Percentiles rank a stretch among this genome's conserved stretches.
These are phyloP conservation scores for Mycetomoellerius zeteki DNA, from an alignment of 1,140 invertebrate genomes.

Conservation along the genomic window DNA sequence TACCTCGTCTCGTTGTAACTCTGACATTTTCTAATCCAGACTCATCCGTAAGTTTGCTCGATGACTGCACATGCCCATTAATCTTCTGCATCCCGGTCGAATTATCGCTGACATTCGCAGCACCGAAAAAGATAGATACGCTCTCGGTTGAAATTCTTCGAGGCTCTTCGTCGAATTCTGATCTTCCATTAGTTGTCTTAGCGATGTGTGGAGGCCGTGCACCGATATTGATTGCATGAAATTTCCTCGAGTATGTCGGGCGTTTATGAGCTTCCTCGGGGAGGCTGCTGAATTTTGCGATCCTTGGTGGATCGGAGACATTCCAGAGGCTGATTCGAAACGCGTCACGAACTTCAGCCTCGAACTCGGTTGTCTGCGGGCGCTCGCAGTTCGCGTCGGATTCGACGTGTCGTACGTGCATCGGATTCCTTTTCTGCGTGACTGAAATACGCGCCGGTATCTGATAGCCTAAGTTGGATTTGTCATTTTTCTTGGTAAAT, in stretches of 20 bases:
- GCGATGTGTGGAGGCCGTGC: neutral
- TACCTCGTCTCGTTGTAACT: neutral
- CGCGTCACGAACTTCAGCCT: conserved; percentile 5
- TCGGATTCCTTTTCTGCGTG: conserved; percentile 48
- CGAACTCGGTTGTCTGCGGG: neutral
- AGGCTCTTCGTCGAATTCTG: neutral
- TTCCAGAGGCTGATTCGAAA: conserved; percentile 24
- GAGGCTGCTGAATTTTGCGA: neutral
- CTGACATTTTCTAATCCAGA: conserved; percentile 1
- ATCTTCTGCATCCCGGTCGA: conserved; percentile 24
- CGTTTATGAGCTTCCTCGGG: neutral
- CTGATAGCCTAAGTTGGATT: neutral
- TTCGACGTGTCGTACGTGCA: conserved; percentile 31
- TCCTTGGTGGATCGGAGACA: neutral
- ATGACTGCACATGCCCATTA: conserved; percentile 18
- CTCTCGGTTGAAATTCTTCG: neutral
- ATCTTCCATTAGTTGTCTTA: neutral
- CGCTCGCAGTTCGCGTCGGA: neutral
- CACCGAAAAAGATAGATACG: conserved; percentile 19
- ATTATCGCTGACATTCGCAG: conserved; percentile 24
- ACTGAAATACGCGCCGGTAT: conserved; percentile 37
- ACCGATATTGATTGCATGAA: neutral
- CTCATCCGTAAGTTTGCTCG: neutral
- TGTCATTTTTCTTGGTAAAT: neutral
- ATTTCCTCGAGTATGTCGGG: conserved; percentile 12